Base-by-base conservation (phyloP, 2,113 vertebrate species). In the Ctenomys sociabilis region DNA sequence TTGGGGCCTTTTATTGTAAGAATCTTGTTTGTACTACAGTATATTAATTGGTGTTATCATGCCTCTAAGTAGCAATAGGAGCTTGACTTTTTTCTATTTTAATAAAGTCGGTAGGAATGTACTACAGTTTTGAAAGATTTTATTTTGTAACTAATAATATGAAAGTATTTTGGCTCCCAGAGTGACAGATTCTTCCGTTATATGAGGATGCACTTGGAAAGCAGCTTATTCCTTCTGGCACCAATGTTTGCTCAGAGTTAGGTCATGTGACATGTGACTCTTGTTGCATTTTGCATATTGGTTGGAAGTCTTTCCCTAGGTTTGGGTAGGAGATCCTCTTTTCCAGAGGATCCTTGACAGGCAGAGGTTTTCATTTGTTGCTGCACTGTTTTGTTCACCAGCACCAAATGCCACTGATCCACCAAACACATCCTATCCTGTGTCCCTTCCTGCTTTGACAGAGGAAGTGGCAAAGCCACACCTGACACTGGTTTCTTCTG, bases 391-490 rank as follows among this genome's bases (percentile, higher is more conserved):
- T 70, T 16, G 72, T 68, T 64, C n/a, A 96, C 88, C 91, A 57
- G 94, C 83, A 75, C 91, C 72, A 68, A 97, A 30, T 63, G 61
- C 93, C 82, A 83, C 88, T 97, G 85, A 70, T 70, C 77, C 43
- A 43, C 35, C 49, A 88, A 68, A 93, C 2, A 35, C 57, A 35
- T 22, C 14, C 7, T 19, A 2, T 12, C 14, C 28, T 80, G 2
- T n/a, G 28, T 85, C 89, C 7, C 7, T 3, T 68, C 32, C 86
- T 83, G 8, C 80, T 52, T 84, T 54, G 94, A 93, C 77, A 77
- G 92, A 96, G 92, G 82, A 97, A 97, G 87, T 91, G 94, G 95
- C 95, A 97, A 88, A 97, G 94, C 97, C 64, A 43, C 26, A 94
- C 96, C 40, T 93, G 83, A 97, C 32, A 66, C 22, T 85, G 77